Evolutionary conservation across 2,888 invertebrate genomes (phyloP).

Genomic region (Drosophila austrosaltans): DNA sequence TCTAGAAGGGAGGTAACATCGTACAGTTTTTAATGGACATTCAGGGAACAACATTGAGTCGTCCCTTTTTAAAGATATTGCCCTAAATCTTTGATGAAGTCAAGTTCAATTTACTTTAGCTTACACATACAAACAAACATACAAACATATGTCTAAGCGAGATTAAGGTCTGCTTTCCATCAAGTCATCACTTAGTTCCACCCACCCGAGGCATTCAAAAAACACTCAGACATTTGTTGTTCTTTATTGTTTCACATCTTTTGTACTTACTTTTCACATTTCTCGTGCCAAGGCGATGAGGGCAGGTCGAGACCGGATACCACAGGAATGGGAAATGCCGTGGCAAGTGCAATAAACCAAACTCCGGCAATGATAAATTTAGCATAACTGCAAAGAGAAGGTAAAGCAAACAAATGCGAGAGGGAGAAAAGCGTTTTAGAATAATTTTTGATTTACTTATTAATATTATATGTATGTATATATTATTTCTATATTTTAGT

Average conservation of each 20-base stretch:
- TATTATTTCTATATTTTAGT: background rate
- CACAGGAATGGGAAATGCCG: constrained; percentile 92
- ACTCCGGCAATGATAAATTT: constrained; percentile 83
- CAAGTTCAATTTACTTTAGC: constrained; percentile 8
- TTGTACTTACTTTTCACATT: constrained; percentile 87
- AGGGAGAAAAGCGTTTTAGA: background rate
- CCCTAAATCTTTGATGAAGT: background rate
- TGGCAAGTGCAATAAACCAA: constrained; percentile 87
- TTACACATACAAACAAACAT: constrained; percentile 33
- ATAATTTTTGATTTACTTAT: constrained; percentile 12
- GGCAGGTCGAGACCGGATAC: constrained; percentile 89
- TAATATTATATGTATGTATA: constrained; percentile 18
- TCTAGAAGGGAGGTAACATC: constrained; percentile 5
- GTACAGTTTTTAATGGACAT: background rate
- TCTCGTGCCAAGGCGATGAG: constrained; percentile 85
- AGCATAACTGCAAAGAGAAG: constrained; percentile 78
- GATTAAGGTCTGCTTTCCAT: constrained; percentile 10
- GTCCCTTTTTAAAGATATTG: constrained; percentile 7
- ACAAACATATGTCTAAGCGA: background rate
- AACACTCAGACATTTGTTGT: background rate
- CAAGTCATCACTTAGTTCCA: constrained; percentile 38
- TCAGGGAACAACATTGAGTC: background rate
- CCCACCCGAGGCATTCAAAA: constrained; percentile 8
- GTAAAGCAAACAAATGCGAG: background rate
- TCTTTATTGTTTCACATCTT: constrained; percentile 17